A percentile compares a stretch with the other conserved stretches of the same genome.
These are phyloP conservation scores for Caranx melampygus DNA, from an alignment of 2,113 vertebrate species.

Conservation along the genomic window DNA sequence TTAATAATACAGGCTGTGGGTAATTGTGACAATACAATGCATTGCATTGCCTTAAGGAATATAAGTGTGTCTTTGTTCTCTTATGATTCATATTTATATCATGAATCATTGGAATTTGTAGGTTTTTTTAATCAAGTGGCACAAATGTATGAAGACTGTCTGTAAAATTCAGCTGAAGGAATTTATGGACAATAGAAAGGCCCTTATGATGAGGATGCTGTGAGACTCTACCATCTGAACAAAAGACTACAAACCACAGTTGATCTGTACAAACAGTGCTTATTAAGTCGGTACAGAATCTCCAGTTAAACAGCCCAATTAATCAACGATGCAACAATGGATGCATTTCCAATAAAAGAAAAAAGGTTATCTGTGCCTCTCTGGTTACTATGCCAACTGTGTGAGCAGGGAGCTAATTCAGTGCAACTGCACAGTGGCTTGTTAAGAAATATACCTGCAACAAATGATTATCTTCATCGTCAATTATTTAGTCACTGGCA, in stretches of 20 bases:
- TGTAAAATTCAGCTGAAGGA: not conserved
- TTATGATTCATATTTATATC: not conserved
- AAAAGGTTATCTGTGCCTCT: slow-evolving; percentile 15
- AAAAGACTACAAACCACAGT: not conserved
- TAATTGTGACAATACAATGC: not conserved
- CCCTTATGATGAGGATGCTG: not conserved
- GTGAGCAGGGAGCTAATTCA: not conserved
- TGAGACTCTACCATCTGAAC: not conserved
- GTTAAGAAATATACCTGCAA: not conserved
- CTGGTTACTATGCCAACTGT: slow-evolving; percentile 55
- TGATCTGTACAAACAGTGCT: slow-evolving; percentile 1
- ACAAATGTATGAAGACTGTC: not conserved
- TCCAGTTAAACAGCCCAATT: slow-evolving; percentile 6
- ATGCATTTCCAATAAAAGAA: slow-evolving; percentile 27
- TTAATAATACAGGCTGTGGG: not conserved
- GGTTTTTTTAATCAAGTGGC: not conserved
- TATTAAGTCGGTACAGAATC: not conserved
- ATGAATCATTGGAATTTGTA: not conserved
- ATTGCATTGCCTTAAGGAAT: not conserved
- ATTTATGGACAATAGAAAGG: not conserved
- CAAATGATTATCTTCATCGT: not conserved
- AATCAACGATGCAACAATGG: slow-evolving; percentile 26
- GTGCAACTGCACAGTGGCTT: not conserved
- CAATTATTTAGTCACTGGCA: not conserved
- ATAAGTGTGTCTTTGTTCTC: not conserved